phyloP scores from a whole-genome alignment of 2,888 invertebrate species.

The Scaptomyza caliginosa region DNA sequence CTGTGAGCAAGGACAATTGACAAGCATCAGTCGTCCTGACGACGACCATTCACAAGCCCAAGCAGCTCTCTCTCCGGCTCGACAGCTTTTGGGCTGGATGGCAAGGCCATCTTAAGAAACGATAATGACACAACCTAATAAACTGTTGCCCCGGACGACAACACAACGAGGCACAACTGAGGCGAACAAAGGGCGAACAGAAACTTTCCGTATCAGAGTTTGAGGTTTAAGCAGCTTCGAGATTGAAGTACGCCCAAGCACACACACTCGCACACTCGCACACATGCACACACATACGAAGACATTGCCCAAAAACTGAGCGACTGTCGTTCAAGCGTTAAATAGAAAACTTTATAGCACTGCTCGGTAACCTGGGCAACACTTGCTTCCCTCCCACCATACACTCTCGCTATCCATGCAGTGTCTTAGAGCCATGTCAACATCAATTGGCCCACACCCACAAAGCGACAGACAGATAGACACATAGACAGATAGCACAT shows the following conservation, averaged over 20 bases:
- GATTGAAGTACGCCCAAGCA: constrained; percentile 40
- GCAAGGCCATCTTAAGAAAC: constrained; percentile 68
- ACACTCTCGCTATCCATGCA: background rate
- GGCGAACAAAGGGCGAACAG: constrained; percentile 43
- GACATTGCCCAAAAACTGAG: constrained; percentile 10
- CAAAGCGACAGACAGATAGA: background rate
- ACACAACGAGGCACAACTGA: constrained; percentile 25
- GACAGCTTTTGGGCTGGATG: constrained; percentile 34
- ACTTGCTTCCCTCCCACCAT: background rate
- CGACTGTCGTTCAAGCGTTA: constrained; percentile 67
- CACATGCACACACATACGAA: constrained; percentile 5
- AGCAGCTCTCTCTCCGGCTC: constrained; percentile 29
- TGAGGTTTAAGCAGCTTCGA: constrained; percentile 61
- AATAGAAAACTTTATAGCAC: constrained; percentile 72
- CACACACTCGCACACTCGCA: constrained; percentile 9
- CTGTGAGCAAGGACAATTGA: constrained; percentile 16
- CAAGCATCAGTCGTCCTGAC: constrained; percentile 45
- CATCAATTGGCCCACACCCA: constrained; percentile 19
- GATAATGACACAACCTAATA: constrained; percentile 75
- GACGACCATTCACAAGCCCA: constrained; percentile 33
- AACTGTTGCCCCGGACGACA: constrained; percentile 72
- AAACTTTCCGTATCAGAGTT: constrained; percentile 55
- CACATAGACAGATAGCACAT: constrained; percentile 5
- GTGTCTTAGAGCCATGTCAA: background rate
- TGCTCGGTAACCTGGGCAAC: constrained; percentile 56